phyloP scores from a whole-genome alignment of 2,888 invertebrate genomes.

The Dolomedes plantarius region DNA sequence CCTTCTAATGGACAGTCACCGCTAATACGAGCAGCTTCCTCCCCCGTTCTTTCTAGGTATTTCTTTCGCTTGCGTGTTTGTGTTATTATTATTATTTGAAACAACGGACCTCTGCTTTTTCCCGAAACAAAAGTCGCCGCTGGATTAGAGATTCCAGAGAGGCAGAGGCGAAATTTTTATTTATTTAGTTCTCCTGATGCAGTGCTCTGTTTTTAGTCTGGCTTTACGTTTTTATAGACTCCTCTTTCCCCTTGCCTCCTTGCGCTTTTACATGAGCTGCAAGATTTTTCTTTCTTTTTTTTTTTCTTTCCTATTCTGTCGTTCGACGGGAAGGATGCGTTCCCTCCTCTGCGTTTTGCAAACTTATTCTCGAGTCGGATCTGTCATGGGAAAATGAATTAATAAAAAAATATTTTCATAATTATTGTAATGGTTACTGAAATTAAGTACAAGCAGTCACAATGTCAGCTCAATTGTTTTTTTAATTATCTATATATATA shows the following conservation, averaged over 20 bases:
- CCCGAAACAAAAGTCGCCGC: slow-evolving; percentile 58
- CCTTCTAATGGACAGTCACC: slow-evolving; percentile 66
- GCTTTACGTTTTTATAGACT: neutral
- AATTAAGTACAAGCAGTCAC: too few species aligned
- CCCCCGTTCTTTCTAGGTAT: neutral
- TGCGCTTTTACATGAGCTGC: neutral
- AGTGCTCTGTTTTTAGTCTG: neutral
- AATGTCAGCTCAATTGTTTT: too few species aligned
- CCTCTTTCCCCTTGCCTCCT: neutral
- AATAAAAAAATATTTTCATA: too few species aligned
- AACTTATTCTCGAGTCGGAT: too few species aligned
- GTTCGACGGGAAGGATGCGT: neutral
- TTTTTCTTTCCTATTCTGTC: neutral
- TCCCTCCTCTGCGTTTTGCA: neutral
- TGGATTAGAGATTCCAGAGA: slow-evolving; percentile 61
- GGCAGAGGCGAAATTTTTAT: slow-evolving; percentile 20
- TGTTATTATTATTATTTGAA: slow-evolving; percentile 44
- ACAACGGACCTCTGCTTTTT: slow-evolving; percentile 30
- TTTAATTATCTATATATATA: too few species aligned
- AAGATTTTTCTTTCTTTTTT: too few species aligned
- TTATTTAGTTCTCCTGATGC: neutral
- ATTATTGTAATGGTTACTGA: too few species aligned
- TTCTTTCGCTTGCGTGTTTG: slow-evolving; percentile 9
- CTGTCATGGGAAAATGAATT: too few species aligned
- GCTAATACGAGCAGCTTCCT: slow-evolving; percentile 47